Evolutionary conservation across 2,888 invertebrate species (phyloP).

Genomic region (Lepidochitona cinerea): DNA sequence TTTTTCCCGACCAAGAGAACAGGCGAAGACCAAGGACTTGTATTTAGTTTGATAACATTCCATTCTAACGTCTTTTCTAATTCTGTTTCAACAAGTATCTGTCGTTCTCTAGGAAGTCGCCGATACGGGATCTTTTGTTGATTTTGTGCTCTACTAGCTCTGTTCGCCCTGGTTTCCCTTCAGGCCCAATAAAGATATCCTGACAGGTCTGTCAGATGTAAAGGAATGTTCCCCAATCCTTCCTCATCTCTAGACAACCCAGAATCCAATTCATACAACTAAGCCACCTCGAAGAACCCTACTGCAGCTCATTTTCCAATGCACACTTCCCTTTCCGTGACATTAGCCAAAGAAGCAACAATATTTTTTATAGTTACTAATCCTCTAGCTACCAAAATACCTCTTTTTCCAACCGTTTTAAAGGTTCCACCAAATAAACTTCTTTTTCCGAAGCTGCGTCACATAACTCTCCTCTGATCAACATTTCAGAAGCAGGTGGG

Average conservation of each 20-base stretch:
- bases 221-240: not conserved
- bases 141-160: too few relatives aligned
- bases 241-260: not conserved
- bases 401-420: slow-evolving; percentile 2
- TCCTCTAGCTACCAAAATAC: slow-evolving; percentile 12
- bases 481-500: slow-evolving; percentile 13
- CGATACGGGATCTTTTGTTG: slow-evolving; percentile 29
- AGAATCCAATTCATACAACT: not conserved
- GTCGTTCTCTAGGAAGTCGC: slow-evolving; percentile 20
- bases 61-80: slow-evolving; percentile 22
- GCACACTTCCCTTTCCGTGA: slow-evolving; percentile 12
- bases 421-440: slow-evolving; percentile 2
- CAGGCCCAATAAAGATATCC: slow-evolving; percentile 13
- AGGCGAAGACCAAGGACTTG: not conserved
- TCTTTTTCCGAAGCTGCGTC: not conserved
- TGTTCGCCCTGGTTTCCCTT: slow-evolving; percentile 14
- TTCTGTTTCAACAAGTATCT: slow-evolving; percentile 21
- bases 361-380: slow-evolving; percentile 9
- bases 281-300: slow-evolving; percentile 1
- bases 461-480: too few relatives aligned
- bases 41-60: not conserved
- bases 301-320: slow-evolving; percentile 10
- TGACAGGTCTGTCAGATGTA: slow-evolving; percentile 19
- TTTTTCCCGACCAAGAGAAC: not conserved
- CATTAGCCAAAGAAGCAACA: slow-evolving; percentile 13